phyloP scores from a whole-genome alignment of 2,888 invertebrate genomes.

The Agelastica alni region DNA sequence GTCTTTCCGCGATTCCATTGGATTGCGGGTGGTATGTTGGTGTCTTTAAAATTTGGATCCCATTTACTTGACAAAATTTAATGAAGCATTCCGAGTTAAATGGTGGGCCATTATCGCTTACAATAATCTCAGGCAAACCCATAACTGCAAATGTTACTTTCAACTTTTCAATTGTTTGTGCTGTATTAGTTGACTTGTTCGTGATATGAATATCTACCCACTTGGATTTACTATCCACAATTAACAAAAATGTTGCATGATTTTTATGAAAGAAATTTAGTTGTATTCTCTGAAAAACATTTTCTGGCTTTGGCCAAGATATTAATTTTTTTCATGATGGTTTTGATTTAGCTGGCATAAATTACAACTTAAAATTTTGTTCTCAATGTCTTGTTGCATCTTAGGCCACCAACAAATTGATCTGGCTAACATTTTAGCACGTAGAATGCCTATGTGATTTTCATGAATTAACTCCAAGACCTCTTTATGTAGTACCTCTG shows the following conservation, averaged over 20 bases:
- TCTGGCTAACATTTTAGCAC: conserved; percentile 21
- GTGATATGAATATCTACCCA: conserved; percentile 5
- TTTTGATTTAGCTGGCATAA: conserved; percentile 18
- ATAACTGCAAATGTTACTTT: conserved; percentile 1
- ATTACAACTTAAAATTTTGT: neutral
- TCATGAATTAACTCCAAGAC: conserved; percentile 18
- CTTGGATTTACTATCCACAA: neutral
- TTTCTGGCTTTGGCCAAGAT: conserved; percentile 17
- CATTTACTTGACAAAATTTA: conserved; percentile 1
- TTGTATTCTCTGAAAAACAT: conserved; percentile 3
- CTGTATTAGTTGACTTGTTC: neutral
- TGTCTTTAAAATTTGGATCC: neutral
- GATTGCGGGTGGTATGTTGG: neutral
- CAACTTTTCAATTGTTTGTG: conserved; percentile 5
- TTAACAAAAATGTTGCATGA: neutral
- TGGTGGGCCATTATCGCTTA: conserved; percentile 5
- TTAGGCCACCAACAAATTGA: conserved; percentile 18
- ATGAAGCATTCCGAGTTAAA: neutral
- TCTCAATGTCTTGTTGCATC: conserved; percentile 14
- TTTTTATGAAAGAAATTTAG: neutral
- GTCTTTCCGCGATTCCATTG: conserved; percentile 2
- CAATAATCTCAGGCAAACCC: conserved; percentile 3
- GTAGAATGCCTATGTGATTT: conserved; percentile 14
- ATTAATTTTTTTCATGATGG: neutral
- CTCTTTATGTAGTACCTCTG: conserved; percentile 5